Evolutionary conservation across 2,888 invertebrate species (phyloP).

Genomic region (Catocala sponsa): DNA sequence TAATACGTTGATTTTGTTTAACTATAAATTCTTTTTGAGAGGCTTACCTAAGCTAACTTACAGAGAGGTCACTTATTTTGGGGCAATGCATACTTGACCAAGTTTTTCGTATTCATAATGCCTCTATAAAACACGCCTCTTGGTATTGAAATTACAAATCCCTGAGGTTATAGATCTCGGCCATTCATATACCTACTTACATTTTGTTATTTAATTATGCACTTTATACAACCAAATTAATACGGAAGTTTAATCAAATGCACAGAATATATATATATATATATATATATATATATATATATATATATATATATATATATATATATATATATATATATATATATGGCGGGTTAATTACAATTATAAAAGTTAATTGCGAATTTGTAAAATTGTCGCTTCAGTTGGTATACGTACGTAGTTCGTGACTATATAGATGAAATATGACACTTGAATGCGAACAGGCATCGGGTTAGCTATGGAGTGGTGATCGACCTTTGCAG

Average conservation of each 20-base stretch:
- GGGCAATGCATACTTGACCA: constrained; percentile 58
- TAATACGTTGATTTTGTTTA: constrained; percentile 42
- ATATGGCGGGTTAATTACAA: constrained; percentile 6
- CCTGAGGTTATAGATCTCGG: constrained; percentile 16
- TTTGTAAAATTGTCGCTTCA: constrained; percentile 33
- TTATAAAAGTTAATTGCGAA: constrained; percentile 18
- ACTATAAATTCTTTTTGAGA: constrained; percentile 46
- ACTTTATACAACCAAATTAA: constrained; percentile 7
- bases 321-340: constrained; percentile 19
- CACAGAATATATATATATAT: constrained; percentile 14
- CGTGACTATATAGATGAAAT: constrained; percentile 34
- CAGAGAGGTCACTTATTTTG: constrained; percentile 53
- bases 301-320: constrained; percentile 17
- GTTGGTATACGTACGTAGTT: constrained; percentile 17
- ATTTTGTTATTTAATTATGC: constrained; percentile 2
- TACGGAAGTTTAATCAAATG: constrained; percentile 10
- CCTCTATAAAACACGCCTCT: constrained; percentile 41
- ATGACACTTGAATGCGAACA: constrained; percentile 34
- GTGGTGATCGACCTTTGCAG: constrained; percentile 79
- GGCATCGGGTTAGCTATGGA: constrained; percentile 57
- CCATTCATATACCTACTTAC: neutral
- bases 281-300: constrained; percentile 19
- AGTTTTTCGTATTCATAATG: constrained; percentile 54
- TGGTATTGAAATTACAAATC: constrained; percentile 32
- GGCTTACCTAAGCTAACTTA: constrained; percentile 42